Evolutionary conservation across 2,113 vertebrate species (phyloP).

Genomic region (Gnathonemus longibarbis): DNA sequence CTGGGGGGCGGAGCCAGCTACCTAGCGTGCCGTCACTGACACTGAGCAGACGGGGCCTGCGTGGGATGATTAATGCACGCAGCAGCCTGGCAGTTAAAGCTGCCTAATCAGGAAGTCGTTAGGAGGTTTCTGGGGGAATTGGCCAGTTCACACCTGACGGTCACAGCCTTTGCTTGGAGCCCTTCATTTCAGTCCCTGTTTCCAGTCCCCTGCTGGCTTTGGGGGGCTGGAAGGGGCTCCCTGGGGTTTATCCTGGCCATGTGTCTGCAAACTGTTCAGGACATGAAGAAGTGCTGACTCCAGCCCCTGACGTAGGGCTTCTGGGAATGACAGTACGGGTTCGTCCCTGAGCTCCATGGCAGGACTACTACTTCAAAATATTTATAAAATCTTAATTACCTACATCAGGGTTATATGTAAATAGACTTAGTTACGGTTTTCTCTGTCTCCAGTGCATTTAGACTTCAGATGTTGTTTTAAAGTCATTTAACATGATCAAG

Average conservation of each 20-base stretch:
- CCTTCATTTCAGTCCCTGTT: constrained; percentile 1
- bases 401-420: not conserved
- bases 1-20: not conserved
- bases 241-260: constrained; percentile 20
- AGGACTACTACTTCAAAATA: not conserved
- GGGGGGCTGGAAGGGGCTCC: not conserved
- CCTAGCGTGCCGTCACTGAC: not conserved
- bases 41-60: not conserved
- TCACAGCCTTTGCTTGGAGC: constrained; percentile 15
- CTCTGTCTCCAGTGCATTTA: not conserved
- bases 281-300: not conserved
- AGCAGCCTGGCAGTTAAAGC: constrained; percentile 2
- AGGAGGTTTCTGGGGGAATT: constrained; percentile 5
- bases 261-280: not conserved
- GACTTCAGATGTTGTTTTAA: not conserved
- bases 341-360: not conserved
- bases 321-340: not conserved
- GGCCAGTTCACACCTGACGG: constrained; percentile 48
- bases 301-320: not conserved
- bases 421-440: not conserved
- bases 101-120: constrained; percentile 13
- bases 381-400: not conserved
- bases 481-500: not conserved
- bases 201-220: not conserved
- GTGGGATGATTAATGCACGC: constrained; percentile 6